Conservation (phyloP, 2,797 vertebrate genomes). For the Micrastur ruficollis region DNA sequence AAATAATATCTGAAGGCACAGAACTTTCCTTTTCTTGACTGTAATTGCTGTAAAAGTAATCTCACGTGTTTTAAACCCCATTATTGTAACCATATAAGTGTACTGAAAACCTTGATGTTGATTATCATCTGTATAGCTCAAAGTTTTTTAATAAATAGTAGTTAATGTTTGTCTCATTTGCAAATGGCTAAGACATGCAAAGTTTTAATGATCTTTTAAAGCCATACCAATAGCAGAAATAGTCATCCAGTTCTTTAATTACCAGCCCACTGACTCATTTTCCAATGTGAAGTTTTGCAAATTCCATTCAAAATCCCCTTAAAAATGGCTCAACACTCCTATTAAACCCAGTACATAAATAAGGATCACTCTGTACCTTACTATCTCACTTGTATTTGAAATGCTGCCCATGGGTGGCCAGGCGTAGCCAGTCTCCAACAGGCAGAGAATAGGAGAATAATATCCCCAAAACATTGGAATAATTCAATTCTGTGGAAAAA, state of each 20-base stretch:
- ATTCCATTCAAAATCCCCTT: background rate
- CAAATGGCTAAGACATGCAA: background rate
- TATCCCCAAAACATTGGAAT: background rate
- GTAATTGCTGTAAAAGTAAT: background rate
- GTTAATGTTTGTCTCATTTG: background rate
- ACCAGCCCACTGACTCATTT: background rate
- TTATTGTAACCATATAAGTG: background rate
- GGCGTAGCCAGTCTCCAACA: background rate
- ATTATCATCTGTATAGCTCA: background rate
- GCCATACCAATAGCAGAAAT: background rate
- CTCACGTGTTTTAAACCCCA: background rate
- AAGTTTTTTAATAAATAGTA: background rate
- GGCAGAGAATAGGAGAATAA: background rate
- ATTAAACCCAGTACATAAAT: background rate
- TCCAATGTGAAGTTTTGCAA: background rate
- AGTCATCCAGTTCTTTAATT: background rate
- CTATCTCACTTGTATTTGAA: background rate
- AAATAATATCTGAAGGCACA: background rate
- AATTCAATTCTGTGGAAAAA: background rate
- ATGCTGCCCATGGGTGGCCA: background rate
- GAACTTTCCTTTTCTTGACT: background rate
- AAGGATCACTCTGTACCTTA: background rate
- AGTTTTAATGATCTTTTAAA: background rate
- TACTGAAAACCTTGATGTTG: background rate
- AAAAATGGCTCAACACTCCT: background rate